Evolutionary conservation across 2,797 vertebrate species (phyloP), one percentile per base, ranked within the genome.

Genomic region (Chaunax sp.): DNA sequence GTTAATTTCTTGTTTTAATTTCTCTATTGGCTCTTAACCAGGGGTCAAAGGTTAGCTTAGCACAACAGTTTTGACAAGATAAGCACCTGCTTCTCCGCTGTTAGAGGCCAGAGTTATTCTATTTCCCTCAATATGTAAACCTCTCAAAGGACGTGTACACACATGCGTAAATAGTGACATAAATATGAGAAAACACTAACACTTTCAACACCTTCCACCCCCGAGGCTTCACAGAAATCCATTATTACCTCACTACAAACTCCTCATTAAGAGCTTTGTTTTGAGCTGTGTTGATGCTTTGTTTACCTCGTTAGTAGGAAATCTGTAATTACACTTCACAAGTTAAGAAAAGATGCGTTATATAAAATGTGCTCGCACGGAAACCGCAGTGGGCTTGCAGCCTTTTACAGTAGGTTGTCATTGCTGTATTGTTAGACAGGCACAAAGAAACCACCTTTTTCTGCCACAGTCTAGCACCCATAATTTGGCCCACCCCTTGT

Each of bases 21-120:
- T 90, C 85, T 88, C 81, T 95, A 94, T 96, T 95, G 95, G 93
- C 94, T 93, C 89, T 93, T 92, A 94, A 95, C 93, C 84, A 81
- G 92, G 90, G 95, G 95, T 94, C 92, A 91, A 89, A 95, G 94
- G 91, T 95, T 90, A 84, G 91, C 84, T 95, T 94, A 95, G 94
- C 94, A 96, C 86, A 92, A 92, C 90, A 94, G 86, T 91, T 92
- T 90, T 89, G 92, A 95, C 95, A 94, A 94, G 91, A 95, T 93
- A 92, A 95, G 96, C 95, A 97, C 96, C 95, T 96, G 96, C 88
- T 94, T 95, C 87, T 86, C 66, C 67, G 60, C 70, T 67, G 68
- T 75, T 72, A 37, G 81, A 78, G 79, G 53, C 86, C 57, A 69
- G 69, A 87, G 84, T 90, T 88, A 90, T 89, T 78, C 89, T 82